Evolutionary conservation across 2,113 vertebrate genomes (phyloP).

Genomic region (Zapus hudsonius): DNA sequence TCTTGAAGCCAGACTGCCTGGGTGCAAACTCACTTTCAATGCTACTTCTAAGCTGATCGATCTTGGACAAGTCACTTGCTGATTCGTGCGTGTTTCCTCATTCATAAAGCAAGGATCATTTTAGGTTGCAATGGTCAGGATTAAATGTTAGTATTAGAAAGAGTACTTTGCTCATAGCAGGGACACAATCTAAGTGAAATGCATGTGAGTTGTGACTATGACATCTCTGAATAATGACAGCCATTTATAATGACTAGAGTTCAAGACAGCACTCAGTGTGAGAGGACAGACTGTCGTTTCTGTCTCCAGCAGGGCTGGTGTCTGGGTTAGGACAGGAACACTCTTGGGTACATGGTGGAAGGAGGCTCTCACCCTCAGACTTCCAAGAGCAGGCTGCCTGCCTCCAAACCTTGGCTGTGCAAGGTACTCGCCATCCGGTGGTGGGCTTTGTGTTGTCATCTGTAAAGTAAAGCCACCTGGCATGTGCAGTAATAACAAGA

Average conservation of each 20-base stretch:
- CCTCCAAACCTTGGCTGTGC: neutral
- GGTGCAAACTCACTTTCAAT: neutral
- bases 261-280: neutral
- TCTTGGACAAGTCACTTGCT: neutral
- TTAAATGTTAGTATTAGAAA: neutral
- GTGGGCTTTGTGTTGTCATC: neutral
- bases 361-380: neutral
- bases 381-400: neutral
- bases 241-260: neutral
- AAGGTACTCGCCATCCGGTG: accelerated
- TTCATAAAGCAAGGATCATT: neutral
- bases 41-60: neutral
- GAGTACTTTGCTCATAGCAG: neutral
- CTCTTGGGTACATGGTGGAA: neutral
- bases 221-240: neutral
- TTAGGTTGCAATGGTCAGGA: neutral
- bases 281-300: neutral
- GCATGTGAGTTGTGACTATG: neutral
- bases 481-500: neutral
- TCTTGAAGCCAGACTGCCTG: neutral
- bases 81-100: neutral
- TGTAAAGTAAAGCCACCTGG: neutral
- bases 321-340: accelerated
- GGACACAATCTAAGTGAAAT: neutral
- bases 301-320: too few species aligned